Conservation (phyloP, 2,113 vertebrate species). For the Ceyx margarethae region DNA sequence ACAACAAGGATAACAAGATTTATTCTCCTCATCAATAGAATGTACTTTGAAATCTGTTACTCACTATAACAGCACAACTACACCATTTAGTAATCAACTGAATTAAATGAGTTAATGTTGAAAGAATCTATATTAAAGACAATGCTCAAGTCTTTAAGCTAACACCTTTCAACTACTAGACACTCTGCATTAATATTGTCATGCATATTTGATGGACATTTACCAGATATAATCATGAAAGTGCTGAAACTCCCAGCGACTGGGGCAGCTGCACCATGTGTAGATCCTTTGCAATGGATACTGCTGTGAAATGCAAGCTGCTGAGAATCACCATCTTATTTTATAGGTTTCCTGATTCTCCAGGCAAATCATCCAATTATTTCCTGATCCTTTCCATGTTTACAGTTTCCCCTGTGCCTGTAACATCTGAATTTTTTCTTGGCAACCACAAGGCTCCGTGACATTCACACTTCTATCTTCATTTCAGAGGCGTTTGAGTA, state of each 20-base stretch:
- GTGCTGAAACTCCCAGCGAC: not conserved
- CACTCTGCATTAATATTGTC: not conserved
- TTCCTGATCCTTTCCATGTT: not conserved
- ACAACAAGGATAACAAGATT: not conserved
- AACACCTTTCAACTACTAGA: not conserved
- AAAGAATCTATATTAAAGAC: not conserved
- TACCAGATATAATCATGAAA: not conserved
- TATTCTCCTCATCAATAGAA: not conserved
- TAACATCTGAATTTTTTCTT: not conserved
- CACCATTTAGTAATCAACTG: not conserved
- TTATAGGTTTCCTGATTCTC: not conserved
- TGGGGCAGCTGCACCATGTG: not conserved
- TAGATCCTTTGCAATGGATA: not conserved
- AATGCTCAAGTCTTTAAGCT: not conserved
- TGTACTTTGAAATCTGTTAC: not conserved
- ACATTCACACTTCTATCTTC: not conserved
- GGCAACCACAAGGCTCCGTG: not conserved
- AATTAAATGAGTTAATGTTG: not conserved
- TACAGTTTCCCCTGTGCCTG: not conserved
- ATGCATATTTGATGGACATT: not conserved
- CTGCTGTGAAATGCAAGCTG: not conserved
- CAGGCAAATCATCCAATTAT: not conserved
- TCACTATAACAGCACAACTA: not conserved
- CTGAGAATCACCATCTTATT: not conserved
- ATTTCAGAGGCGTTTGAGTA: not conserved